phyloP scores from a whole-genome alignment of 2,888 invertebrate species.

The Druceiella hillmani region DNA sequence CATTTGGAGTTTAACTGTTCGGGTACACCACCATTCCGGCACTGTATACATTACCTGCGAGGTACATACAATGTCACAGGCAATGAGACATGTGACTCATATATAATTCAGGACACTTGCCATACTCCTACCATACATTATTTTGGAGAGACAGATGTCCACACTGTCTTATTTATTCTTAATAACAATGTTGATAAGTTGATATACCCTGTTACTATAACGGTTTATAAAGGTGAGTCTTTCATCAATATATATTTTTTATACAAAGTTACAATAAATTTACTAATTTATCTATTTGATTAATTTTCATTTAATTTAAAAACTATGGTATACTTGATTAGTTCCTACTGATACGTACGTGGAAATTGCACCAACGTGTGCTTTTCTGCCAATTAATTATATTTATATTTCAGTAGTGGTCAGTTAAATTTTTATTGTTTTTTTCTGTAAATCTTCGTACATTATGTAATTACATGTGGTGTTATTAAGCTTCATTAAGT shows the following conservation, averaged over 20 bases:
- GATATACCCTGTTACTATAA: slow-evolving; percentile 67
- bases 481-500: no score
- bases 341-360: no score
- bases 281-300: no score
- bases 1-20: slow-evolving; percentile 65
- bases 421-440: no score
- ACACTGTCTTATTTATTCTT: slow-evolving; percentile 73
- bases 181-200: slow-evolving; percentile 69
- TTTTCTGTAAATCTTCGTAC: no score
- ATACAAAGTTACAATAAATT: no score
- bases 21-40: slow-evolving; percentile 68
- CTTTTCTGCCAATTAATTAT: no score
- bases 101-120: slow-evolving; percentile 42
- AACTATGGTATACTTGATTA: no score
- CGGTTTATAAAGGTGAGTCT: slow-evolving; percentile 74
- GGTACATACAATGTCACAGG: slow-evolving; percentile 69
- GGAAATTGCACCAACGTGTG: no score
- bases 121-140: slow-evolving; percentile 62
- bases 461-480: no score
- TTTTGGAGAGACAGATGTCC: slow-evolving; percentile 62
- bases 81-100: slow-evolving; percentile 63
- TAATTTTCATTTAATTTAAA: no score
- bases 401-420: no score
- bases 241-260: slow-evolving; percentile 10
- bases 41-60: slow-evolving; percentile 60